Evolutionary conservation across 2,888 invertebrate species (phyloP).

Genomic region (Melieria omissa): DNA sequence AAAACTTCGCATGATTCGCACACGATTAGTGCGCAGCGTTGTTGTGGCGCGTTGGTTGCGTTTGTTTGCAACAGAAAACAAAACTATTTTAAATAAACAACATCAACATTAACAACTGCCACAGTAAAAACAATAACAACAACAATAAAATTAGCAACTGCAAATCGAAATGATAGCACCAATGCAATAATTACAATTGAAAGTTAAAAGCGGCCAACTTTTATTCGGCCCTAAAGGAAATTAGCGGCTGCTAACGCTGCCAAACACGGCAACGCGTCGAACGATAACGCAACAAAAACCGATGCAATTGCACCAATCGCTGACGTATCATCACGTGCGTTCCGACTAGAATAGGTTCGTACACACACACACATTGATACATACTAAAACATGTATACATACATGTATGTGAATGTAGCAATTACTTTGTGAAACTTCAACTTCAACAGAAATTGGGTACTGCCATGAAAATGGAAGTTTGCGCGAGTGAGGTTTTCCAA

Average conservation of each 20-base stretch:
- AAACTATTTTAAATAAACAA: conserved; percentile 5
- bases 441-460: too few relatives aligned
- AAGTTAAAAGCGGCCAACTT: too few relatives aligned
- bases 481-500: too few relatives aligned
- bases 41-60: conserved; percentile 33
- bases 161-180: conserved; percentile 30
- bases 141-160: conserved; percentile 10
- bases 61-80: conserved; percentile 16
- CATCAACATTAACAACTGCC: conserved; percentile 9
- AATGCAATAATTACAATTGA: conserved; percentile 14
- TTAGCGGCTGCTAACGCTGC: neutral
- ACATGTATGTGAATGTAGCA: too few relatives aligned
- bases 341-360: too few relatives aligned
- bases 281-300: too few relatives aligned
- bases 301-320: too few relatives aligned
- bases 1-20: conserved; percentile 1
- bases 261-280: neutral
- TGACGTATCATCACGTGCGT: too few relatives aligned
- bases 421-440: too few relatives aligned
- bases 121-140: conserved; percentile 10
- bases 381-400: too few relatives aligned
- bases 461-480: too few relatives aligned
- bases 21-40: conserved; percentile 15
- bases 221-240: neutral
- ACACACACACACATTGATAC: too few relatives aligned